Base-by-base conservation (phyloP, 2,888 invertebrate genomes). In the Macropis europaea region DNA sequence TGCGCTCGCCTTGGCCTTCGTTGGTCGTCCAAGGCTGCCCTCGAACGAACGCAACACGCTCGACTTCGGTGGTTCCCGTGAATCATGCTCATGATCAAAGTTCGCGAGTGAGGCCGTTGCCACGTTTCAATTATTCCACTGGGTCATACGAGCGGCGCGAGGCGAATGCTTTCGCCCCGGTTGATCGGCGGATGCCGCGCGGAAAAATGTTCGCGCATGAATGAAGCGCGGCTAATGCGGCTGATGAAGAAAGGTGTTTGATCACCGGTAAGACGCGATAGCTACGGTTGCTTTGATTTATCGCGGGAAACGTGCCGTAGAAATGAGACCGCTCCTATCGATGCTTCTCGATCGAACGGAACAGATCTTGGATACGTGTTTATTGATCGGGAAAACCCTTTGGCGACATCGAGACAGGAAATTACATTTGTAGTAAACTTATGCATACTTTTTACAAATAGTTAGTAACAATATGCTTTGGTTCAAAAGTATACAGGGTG, bases 1-100 rank as follows among this genome's bases (percentile, higher is more conserved):
- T 30, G 60, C 30, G 28, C 45, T 61, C 59, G 47, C 77, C 73
- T 77, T 80, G 69, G 69, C 73, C 81, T 78, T 63, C 68, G 73
- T 59, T 53, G 67, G 57, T 56, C 68, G 62, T 69, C 73, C 78
- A 78, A 76, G 80, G 73, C 30, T 59, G n/a, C 36, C 4, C 30
- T n/a, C 48, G 64, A 48, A 43, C 45, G 15, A 17, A 4, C 62
- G 48, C 40, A 40, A 76, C 62, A 32, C 62, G 62, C 43, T 36
- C 74, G 79, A 53, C 36, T 52, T 30, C 43, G 26, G 15, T 30
- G 5, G 30, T 30, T 9, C 19, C 30, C 52, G 59, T 47, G 59
- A 52, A 59, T 59, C 68, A 50, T 34, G 17, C 54, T 68, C 6
- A 34, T 48, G 48, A 68, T 68, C 56, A 24, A 68, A 38, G 69